Evolutionary conservation across 2,113 vertebrate genomes (phyloP), one percentile per base, ranked within the genome.

Genomic region (Epinephelus lanceolatus): DNA sequence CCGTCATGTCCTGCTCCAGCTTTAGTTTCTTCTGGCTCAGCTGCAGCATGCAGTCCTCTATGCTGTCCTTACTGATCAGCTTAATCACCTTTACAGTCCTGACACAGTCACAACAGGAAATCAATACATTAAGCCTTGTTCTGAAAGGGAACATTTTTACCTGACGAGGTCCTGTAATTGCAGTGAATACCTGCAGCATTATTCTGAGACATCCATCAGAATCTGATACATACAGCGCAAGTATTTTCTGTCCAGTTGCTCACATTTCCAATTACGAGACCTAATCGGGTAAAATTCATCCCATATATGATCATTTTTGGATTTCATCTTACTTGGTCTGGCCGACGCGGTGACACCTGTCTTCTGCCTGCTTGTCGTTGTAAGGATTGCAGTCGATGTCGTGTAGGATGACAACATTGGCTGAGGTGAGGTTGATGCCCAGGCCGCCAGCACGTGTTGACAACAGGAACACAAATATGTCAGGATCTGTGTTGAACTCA

Each of bases 371-470:
- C 80, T 99, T 99, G 90, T 99, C 98, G 4, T 99, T 99, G 86
- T 99, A 99, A 0, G 98, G 98, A 84, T 99, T 99, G 89, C 96
- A 98, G 85, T 99, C 98, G n/a, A 99, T 99, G 90, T 99, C 98
- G 4, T 99, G 98, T n/a, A 99, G 95, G 87, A 99, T 97, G 57
- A 99, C 98, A 3, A 97, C 95, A 7, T 99, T 99, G 55, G 98
- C 98, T 0, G 98, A 98, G 25, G 98, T 97, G 57, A 99, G 95
- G 88, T 99, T 99, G 90, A 99, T 99, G 76, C 98, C 98, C 79
- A 98, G 94, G 47, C 98, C 98, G 3, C 98, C 98, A n/a, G 98
- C 98, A 87, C 97, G 97, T 13, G 98, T 99, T 51, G 98, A 99
- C 80, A 99, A 91, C 74, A 99, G 95, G 94, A 99, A 99, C 42